These are phyloP conservation scores for Enteromius fasciolatus DNA, from an alignment of 2,797 vertebrate genomes.

Conservation along the genomic window DNA sequence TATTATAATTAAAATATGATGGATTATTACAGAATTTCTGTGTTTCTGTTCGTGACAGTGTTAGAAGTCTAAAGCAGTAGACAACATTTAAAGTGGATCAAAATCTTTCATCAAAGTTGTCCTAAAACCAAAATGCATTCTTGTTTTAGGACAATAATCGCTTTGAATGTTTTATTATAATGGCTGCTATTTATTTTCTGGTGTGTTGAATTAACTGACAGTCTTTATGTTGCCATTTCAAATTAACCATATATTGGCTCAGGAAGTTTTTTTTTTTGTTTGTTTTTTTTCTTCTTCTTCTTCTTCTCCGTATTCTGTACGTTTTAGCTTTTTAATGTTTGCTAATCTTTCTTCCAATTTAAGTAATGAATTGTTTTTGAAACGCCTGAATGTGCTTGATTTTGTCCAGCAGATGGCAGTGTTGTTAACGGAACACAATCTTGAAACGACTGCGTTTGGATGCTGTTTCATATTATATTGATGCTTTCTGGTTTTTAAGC, in stretches of 20 bases:
- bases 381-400: background rate
- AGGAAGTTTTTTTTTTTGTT: background rate
- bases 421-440: conserved; percentile 23
- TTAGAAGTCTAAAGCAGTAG: no score
- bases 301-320: no score
- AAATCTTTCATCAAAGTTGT: no score
- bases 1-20: no score
- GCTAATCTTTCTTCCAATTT: background rate
- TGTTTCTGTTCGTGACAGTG: no score
- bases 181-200: background rate
- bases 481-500: background rate
- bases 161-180: background rate
- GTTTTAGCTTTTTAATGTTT: background rate
- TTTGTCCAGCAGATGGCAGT: conserved; percentile 70
- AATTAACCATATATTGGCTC: background rate
- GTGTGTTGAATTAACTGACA: background rate
- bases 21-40: no score
- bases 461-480: background rate
- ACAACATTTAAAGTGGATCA: no score
- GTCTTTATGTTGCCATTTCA: background rate
- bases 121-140: no score
- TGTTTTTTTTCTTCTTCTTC: no score
- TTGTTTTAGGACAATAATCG: background rate
- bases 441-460: background rate
- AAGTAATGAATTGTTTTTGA: background rate